Evolutionary conservation across 2,888 invertebrate species (phyloP).

Genomic region (Nomada ferruginata): DNA sequence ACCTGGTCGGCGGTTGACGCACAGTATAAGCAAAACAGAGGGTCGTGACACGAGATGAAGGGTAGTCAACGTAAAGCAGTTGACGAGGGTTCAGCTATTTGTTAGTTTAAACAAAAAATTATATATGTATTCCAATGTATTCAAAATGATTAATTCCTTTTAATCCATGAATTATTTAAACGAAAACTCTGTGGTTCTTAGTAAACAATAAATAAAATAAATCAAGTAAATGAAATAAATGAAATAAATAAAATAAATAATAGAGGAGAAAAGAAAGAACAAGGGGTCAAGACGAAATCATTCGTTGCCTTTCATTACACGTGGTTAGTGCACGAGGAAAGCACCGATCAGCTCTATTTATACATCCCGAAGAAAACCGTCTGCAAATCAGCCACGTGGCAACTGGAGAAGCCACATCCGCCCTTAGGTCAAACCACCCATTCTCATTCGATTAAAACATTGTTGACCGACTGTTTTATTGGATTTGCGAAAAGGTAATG

Average conservation of each 20-base stretch:
- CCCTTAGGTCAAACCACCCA: slow-evolving; percentile 13
- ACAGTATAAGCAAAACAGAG: slow-evolving; percentile 13
- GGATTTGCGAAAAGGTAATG: background rate
- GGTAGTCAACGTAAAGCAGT: slow-evolving; percentile 12
- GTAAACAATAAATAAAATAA: no score
- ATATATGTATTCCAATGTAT: background rate
- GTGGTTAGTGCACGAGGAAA: slow-evolving; percentile 31
- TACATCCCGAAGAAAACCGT: slow-evolving; percentile 20
- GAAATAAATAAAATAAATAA: background rate
- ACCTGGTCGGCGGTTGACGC: background rate
- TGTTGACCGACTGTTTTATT: no score
- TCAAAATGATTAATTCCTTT: no score
- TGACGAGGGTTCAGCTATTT: slow-evolving; percentile 33
- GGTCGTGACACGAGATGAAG: background rate
- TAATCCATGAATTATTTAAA: no score
- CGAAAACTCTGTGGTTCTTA: no score
- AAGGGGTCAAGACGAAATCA: slow-evolving; percentile 3
- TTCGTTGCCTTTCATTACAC: slow-evolving; percentile 33
- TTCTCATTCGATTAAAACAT: background rate
- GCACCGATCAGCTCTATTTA: slow-evolving; percentile 44
- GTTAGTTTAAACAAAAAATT: slow-evolving; percentile 12
- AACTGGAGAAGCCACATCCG: slow-evolving; percentile 19
- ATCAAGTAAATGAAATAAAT: no score
- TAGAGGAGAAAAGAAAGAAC: background rate
- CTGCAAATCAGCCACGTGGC: slow-evolving; percentile 45